A percentile compares a stretch with the other conserved stretches of the same genome.
phyloP scores from a whole-genome alignment of 92 coral and sea anemone genomes.

The Epizoanthus scotinus region DNA sequence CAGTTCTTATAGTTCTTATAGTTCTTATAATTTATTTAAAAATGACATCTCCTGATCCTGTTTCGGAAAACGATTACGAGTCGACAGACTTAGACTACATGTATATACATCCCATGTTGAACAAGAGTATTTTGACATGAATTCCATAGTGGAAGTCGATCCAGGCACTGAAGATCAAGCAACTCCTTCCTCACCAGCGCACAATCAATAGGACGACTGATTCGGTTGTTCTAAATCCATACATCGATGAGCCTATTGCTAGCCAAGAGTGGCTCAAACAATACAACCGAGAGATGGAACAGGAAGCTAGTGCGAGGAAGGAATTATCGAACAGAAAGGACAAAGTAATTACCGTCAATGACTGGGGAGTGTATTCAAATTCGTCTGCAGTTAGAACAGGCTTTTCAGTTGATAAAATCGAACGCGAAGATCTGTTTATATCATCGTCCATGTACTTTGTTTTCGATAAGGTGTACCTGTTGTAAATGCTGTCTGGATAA shows the following conservation, averaged over 20 bases:
- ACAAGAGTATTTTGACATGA: background rate
- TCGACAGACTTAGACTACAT: background rate
- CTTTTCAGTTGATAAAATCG: too few species aligned
- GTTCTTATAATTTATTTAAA: background rate
- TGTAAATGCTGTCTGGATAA: background rate
- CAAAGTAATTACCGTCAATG: background rate
- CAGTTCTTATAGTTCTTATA: too few species aligned
- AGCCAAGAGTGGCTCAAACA: conserved; percentile 3
- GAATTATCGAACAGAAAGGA: background rate
- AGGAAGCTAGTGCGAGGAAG: background rate
- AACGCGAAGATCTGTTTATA: too few species aligned
- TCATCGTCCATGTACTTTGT: background rate
- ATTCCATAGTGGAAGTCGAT: background rate
- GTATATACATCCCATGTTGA: too few species aligned
- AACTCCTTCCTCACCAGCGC: too few species aligned
- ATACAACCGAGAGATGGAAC: background rate
- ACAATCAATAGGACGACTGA: too few species aligned
- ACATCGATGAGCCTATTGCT: conserved; percentile 13
- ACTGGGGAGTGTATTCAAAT: background rate
- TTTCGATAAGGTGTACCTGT: background rate
- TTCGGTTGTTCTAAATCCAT: background rate
- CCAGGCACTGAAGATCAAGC: background rate
- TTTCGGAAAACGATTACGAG: background rate
- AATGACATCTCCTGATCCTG: background rate
- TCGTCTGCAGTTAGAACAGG: background rate